A percentile compares a stretch with the other conserved stretches of the same genome.
phyloP scores from a whole-genome alignment of 2,113 vertebrate species.

The Thryonomys swinderianus region DNA sequence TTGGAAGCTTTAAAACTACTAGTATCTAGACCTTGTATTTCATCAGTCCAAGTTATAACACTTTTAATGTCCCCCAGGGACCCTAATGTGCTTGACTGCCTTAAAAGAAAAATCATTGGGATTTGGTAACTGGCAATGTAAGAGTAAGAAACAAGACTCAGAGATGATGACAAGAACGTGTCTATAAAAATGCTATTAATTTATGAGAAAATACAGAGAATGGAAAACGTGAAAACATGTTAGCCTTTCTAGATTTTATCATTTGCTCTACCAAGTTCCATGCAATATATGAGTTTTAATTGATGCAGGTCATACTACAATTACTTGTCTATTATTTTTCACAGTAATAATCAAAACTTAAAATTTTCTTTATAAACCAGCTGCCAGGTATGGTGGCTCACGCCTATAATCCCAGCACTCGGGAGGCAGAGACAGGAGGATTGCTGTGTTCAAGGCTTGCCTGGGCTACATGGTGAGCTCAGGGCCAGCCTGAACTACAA shows the following conservation, averaged over 20 bases:
- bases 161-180: neutral
- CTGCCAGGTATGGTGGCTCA: no score
- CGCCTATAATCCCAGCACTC: no score
- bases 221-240: constrained; percentile 30
- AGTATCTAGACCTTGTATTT: neutral
- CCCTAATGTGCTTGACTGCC: neutral
- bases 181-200: constrained; percentile 18
- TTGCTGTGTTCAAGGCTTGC: no score
- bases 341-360: constrained; percentile 15
- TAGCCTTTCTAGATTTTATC: neutral
- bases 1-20: constrained; percentile 25
- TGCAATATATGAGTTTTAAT: neutral
- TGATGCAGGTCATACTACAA: neutral
- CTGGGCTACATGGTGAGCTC: no score
- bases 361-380: no score
- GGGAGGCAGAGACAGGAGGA: no score
- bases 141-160: neutral
- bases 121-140: neutral
- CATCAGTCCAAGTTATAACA: neutral
- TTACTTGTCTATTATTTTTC: constrained; percentile 43
- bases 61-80: neutral
- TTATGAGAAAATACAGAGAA: neutral
- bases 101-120: constrained; percentile 16
- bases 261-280: neutral
- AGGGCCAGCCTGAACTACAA: no score